phyloP scores from a whole-genome alignment of 2,113 vertebrate genomes.

The Oryzias javanicus region DNA sequence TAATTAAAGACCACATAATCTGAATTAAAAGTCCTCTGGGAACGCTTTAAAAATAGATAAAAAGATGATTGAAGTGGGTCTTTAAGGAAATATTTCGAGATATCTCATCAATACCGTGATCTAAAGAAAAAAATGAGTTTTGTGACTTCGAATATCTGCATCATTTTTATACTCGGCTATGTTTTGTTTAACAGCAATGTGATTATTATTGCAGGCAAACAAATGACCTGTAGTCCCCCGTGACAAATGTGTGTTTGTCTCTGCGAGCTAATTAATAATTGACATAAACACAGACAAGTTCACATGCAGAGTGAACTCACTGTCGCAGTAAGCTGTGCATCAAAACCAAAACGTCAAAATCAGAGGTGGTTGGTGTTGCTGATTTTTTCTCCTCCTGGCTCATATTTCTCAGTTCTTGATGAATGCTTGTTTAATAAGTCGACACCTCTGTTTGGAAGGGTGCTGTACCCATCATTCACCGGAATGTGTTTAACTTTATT shows the following conservation, averaged over 20 bases:
- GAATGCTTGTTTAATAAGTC: slow-evolving; percentile 50
- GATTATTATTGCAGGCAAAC: slow-evolving; percentile 61
- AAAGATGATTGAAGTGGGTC: too few relatives aligned
- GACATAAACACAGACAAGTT: slow-evolving; percentile 26
- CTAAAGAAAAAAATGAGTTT: too few relatives aligned
- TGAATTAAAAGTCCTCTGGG: too few relatives aligned
- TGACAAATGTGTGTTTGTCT: slow-evolving; percentile 44
- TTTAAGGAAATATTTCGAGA: too few relatives aligned
- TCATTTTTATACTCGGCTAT: not conserved
- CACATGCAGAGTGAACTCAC: not conserved
- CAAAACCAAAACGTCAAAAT: slow-evolving; percentile 5
- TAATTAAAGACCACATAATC: too few relatives aligned
- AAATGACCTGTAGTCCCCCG: slow-evolving; percentile 55
- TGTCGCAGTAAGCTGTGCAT: slow-evolving; percentile 14
- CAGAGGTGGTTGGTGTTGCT: too few relatives aligned
- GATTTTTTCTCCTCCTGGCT: slow-evolving; percentile 44
- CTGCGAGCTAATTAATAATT: slow-evolving; percentile 57
- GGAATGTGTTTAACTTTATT: slow-evolving; percentile 31
- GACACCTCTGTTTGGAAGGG: slow-evolving; percentile 44
- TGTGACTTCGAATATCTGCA: too few relatives aligned
- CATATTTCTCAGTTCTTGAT: slow-evolving; percentile 59
- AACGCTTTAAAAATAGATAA: too few relatives aligned
- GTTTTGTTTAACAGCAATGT: slow-evolving; percentile 26
- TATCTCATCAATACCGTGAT: too few relatives aligned
- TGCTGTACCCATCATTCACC: slow-evolving; percentile 46